phyloP scores from a whole-genome alignment of 2,888 invertebrate genomes.

The Tineola bisselliella region DNA sequence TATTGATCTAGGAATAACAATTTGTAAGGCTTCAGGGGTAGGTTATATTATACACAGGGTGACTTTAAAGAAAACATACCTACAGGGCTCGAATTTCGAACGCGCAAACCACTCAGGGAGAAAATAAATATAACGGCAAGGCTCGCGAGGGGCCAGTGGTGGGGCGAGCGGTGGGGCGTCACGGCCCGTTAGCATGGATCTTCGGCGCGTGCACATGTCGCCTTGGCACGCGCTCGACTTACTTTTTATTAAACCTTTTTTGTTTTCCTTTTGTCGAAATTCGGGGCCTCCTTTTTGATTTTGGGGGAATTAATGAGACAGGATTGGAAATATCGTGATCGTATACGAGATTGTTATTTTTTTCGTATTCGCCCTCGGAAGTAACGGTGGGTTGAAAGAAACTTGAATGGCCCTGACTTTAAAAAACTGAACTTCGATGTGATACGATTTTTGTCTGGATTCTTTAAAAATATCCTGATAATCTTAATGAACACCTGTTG shows the following conservation, averaged over 20 bases:
- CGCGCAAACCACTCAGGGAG: constrained; percentile 11
- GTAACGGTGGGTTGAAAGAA: constrained; percentile 14
- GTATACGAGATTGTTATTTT: not conserved
- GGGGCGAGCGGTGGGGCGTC: constrained; percentile 31
- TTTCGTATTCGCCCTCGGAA: constrained; percentile 4
- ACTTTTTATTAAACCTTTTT: constrained; percentile 51
- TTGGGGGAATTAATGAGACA: constrained; percentile 33
- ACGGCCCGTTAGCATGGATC: constrained; percentile 55
- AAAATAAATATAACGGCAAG: constrained; percentile 16
- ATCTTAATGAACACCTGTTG: not conserved
- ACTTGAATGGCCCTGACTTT: constrained; percentile 1
- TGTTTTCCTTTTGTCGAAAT: constrained; percentile 57
- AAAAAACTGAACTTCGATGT: not conserved
- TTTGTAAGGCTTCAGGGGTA: constrained; percentile 48
- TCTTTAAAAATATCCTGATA: not conserved
- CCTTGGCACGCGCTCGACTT: constrained; percentile 59
- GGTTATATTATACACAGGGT: not conserved
- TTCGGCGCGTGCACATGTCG: constrained; percentile 64
- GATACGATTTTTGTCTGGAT: not conserved
- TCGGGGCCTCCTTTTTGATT: constrained; percentile 33
- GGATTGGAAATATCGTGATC: constrained; percentile 26
- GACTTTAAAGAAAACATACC: not conserved
- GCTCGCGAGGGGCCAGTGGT: constrained; percentile 19
- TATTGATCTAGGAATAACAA: not conserved
- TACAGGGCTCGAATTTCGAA: not conserved